Base-by-base conservation (phyloP, 2,797 vertebrate genomes). In the Spea hammondii region DNA sequence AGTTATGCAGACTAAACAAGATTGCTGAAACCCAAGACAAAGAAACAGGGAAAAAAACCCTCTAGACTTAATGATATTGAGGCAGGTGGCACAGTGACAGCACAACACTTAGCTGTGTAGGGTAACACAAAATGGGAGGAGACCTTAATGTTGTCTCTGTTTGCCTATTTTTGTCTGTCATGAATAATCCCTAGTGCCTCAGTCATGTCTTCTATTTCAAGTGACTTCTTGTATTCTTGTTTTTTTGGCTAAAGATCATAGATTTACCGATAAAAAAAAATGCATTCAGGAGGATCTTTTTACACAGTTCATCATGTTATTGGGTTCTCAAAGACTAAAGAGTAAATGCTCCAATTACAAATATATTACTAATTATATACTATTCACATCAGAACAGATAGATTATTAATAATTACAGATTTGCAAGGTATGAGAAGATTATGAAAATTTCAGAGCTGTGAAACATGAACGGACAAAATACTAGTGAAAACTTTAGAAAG, bases 1-100 rank as follows among this genome's bases (percentile, higher is more conserved):
- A 70, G 69, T 74, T 85, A 84, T 83, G 84, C 83, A 88, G 87
- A 88, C 85, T 85, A 87, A 88, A 88, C 86, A 89, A 85, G 86
- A 83, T 59, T 62, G 6, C 78, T 80, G 85, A 70, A 80, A 86
- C 83, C 81, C 83, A 84, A 86, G 74, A 79, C 83, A 86, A 86
- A 88, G 82, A 72, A 65, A 76, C 5, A 70, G 50, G 62, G 49
- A 65, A 70, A 68, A 84, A 87, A 84, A 78, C 70, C 50, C 14
- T 76, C 5, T 53, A 72, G 83, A 78, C 68, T 86, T 86, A 72
- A 57, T 57, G 59, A 67, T 68, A 78, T 72, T 80, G 83, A 71
- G 69, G 4, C 32, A 71, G 67, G 69, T 80, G 73, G 73, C 79
- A 80, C 67, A 53, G 73, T 76, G 79, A 80, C 79, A 76, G 47